Conservation (phyloP, 2,888 invertebrate genomes). For the Molanna angustata region DNA sequence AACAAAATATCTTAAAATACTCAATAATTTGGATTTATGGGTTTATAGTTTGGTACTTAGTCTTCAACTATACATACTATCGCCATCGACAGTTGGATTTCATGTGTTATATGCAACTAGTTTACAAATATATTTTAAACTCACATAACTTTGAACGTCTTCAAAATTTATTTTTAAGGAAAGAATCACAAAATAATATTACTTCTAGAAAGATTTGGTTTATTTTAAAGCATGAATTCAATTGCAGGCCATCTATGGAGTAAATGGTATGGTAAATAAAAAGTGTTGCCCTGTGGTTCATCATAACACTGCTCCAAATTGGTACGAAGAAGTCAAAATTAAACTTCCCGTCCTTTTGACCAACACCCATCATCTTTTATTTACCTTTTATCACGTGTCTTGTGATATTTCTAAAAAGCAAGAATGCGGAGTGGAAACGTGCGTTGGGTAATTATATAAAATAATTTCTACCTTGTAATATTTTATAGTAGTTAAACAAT, state of each 20-base stretch:
- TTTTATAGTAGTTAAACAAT: background rate
- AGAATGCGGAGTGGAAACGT: constrained; percentile 73
- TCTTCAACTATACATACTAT: too few relatives aligned
- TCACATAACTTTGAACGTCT: too few relatives aligned
- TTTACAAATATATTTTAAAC: too few relatives aligned
- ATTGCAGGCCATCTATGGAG: constrained; percentile 47
- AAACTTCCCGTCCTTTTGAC: constrained; percentile 83
- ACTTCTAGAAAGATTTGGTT: too few relatives aligned
- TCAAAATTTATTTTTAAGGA: background rate
- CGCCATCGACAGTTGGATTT: too few relatives aligned
- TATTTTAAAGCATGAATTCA: too few relatives aligned
- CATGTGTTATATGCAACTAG: too few relatives aligned
- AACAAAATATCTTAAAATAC: too few relatives aligned
- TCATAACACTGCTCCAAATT: constrained; percentile 84
- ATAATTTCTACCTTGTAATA: background rate
- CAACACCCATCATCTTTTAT: constrained; percentile 85
- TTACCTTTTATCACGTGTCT: constrained; percentile 94
- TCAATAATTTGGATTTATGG: too few relatives aligned
- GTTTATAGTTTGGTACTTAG: too few relatives aligned
- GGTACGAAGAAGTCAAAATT: constrained; percentile 94
- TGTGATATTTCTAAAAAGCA: constrained; percentile 83
- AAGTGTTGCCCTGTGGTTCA: constrained; percentile 80
- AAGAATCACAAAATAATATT: too few relatives aligned
- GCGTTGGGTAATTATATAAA: constrained; percentile 64
- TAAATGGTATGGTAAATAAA: constrained; percentile 59